Evolutionary conservation across 2,888 invertebrate species (phyloP).

Genomic region (Artemia sp.): DNA sequence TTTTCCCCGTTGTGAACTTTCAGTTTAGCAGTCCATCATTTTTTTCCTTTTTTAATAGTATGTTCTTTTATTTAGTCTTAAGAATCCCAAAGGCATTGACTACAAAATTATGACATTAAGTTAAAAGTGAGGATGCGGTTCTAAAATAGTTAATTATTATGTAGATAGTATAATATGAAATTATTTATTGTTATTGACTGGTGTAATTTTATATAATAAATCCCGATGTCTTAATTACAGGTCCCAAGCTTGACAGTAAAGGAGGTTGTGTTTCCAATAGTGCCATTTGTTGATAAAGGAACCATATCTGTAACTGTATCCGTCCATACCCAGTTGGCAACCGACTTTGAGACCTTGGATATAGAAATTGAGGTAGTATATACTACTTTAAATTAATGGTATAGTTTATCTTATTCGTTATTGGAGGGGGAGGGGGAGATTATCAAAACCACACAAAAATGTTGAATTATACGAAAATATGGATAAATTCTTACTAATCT

Average conservation of each 20-base stretch:
- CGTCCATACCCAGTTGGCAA: constrained; percentile 37
- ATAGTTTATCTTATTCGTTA: too few relatives aligned
- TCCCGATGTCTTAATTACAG: constrained; percentile 2
- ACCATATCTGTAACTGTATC: constrained; percentile 35
- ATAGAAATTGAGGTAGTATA: constrained; percentile 29
- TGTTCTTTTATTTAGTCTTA: too few relatives aligned
- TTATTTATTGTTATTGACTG: neutral
- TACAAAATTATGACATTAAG: neutral
- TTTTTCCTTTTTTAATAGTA: too few relatives aligned
- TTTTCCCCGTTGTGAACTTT: too few relatives aligned
- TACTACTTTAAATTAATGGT: too few relatives aligned
- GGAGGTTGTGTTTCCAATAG: constrained; percentile 38
- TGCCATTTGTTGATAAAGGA: constrained; percentile 35
- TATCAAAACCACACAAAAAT: too few relatives aligned
- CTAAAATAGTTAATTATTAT: neutral
- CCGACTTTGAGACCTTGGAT: constrained; percentile 28
- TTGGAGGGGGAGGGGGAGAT: too few relatives aligned
- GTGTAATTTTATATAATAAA: neutral
- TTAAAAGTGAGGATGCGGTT: neutral
- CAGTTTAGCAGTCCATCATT: too few relatives aligned
- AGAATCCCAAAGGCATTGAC: too few relatives aligned
- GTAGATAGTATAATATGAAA: too few relatives aligned
- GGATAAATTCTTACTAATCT: too few relatives aligned
- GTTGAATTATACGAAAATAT: too few relatives aligned
- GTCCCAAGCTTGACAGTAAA: constrained; percentile 27